Evolutionary conservation across 2,888 invertebrate genomes (phyloP), one percentile per base, ranked within the genome.

Genomic region (Trachelus tabidus): DNA sequence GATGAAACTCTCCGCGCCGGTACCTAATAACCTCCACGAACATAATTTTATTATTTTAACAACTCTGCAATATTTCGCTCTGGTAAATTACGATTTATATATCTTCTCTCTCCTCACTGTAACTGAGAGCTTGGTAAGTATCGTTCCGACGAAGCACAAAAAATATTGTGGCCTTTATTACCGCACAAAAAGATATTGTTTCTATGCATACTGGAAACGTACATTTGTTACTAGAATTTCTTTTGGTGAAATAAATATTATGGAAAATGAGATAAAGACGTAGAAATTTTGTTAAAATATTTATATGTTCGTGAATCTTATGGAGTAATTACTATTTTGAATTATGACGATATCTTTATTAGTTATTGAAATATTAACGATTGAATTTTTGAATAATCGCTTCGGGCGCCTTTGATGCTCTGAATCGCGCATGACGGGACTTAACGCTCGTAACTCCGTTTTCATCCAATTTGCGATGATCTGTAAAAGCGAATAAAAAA

Each of bases 1-100:
- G 56, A 56, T 23, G 23, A 56, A 56, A 56, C 56, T 56, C 56
- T 23, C 9, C 23, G 23, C 56, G 23, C 9, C 56, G 23, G 56
- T 56, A 56, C 56, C 23, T 56, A 56, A 56, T 56, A 56, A 56
- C 56, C 56, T 56, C 23, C 23, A 9, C 23, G 56, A 56, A 56
- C 23, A 9, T 56, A 56, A 56, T 56, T 40, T 68, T 23, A 37
- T 73, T 77, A 77, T 73, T 77, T 34, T 77, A 77, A 31, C 30
- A 37, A 75, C 35, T 30, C 40, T 34, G 34, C 3, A 30, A 76
- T 35, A 73, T 34, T 35, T n/a, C n/a, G 73, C 68, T 75, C 33
- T 69, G 73, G 69, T 33, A 78, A 11, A 75, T 34, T 35, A 34
- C 35, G 68, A 35, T 37, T 73, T 73, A 31, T 73, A 69, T 71